Conservation (phyloP, 2,888 invertebrate genomes). For the Lydus trimaculatus region DNA sequence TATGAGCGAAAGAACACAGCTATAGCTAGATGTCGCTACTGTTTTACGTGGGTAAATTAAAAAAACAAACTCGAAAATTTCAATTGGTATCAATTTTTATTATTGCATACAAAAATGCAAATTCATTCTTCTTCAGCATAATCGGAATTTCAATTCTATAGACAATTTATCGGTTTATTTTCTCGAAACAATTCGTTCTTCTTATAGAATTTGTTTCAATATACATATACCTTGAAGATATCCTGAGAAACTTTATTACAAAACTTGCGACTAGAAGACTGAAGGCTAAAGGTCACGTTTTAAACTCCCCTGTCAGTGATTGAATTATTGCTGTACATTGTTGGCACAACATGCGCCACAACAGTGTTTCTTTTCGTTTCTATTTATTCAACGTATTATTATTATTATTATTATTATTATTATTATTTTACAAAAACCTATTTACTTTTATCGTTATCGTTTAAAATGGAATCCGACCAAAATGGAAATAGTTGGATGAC, state of each 20-base stretch:
- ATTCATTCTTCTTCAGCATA: neutral
- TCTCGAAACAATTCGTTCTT: neutral
- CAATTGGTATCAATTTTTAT: too few species aligned
- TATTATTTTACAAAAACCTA: neutral
- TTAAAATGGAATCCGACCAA: neutral
- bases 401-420: too few species aligned
- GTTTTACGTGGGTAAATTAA: too few species aligned
- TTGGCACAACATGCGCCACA: constrained; percentile 7
- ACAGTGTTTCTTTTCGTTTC: neutral
- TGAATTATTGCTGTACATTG: constrained; percentile 32
- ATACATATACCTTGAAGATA: neutral
- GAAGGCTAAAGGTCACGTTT: constrained; percentile 25
- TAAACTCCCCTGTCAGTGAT: constrained; percentile 24
- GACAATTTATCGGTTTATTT: neutral
- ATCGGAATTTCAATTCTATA: neutral
- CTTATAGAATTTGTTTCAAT: neutral
- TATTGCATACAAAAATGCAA: too few species aligned
- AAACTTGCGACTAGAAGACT: constrained; percentile 12
- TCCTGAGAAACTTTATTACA: constrained; percentile 15
- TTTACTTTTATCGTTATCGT: neutral
- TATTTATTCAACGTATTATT: neutral
- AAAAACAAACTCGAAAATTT: too few species aligned
- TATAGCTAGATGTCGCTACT: too few species aligned
- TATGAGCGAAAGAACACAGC: too few species aligned
- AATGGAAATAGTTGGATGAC: neutral